A percentile compares a stretch with the other conserved stretches of the same genome.
Conservation (phyloP, 53 echinoderm and acorn worm species). For the Stichopus horrens region DNA sequence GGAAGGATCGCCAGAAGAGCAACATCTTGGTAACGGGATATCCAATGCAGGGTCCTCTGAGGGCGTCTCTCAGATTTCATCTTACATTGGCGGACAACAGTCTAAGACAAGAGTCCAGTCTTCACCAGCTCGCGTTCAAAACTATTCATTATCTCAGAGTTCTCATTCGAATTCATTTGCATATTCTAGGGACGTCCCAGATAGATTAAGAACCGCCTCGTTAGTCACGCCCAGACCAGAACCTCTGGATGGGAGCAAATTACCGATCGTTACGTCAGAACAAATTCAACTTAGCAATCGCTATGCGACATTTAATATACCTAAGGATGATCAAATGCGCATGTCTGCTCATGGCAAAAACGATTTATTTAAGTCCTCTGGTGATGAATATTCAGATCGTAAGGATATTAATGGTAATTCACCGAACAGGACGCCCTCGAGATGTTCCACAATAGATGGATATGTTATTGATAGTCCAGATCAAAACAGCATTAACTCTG, state of each 20-base stretch:
- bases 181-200: neutral
- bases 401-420: neutral
- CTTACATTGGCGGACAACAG: neutral
- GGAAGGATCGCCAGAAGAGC: neutral
- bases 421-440: slow-evolving; percentile 64
- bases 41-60: neutral
- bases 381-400: slow-evolving; percentile 30
- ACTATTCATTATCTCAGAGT: neutral
- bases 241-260: slow-evolving; percentile 25
- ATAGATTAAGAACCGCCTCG: slow-evolving; percentile 24
- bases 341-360: slow-evolving; percentile 45
- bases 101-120: neutral
- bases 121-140: slow-evolving; percentile 31
- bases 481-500: neutral
- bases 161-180: neutral
- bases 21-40: slow-evolving; percentile 11
- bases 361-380: slow-evolving; percentile 27
- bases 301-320: slow-evolving; percentile 29
- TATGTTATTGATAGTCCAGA: slow-evolving; percentile 67
- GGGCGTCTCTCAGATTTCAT: neutral
- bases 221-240: neutral
- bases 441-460: slow-evolving; percentile 88
- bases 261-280: slow-evolving; percentile 52
- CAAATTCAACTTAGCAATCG: slow-evolving; percentile 48
- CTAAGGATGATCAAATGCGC: slow-evolving; percentile 18